Evolutionary conservation across 2,113 vertebrate genomes (phyloP).

Genomic region (Macrotis lagotis): DNA sequence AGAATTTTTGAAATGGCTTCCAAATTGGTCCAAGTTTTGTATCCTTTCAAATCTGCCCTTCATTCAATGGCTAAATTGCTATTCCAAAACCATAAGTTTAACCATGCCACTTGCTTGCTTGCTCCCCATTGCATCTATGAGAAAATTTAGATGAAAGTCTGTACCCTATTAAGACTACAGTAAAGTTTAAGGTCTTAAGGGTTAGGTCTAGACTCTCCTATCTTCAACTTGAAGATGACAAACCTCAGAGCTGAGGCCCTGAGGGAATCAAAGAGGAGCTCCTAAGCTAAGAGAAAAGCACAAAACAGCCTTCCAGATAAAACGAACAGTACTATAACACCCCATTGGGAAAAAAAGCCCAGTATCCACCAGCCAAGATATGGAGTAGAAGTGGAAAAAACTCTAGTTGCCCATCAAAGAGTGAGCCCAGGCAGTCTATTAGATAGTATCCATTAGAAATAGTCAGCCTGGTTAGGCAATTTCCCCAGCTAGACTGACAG

Average conservation of each 20-base stretch:
- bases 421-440: no score
- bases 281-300: not conserved
- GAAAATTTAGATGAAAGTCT: not conserved
- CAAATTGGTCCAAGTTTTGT: not conserved
- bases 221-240: not conserved
- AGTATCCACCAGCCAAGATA: not conserved
- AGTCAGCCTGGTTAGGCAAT: no score
- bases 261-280: not conserved
- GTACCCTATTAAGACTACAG: not conserved
- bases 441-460: no score
- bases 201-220: not conserved
- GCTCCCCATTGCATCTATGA: not conserved
- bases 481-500: no score
- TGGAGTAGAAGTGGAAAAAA: no score
- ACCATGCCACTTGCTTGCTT: not conserved
- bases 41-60: not conserved
- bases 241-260: not conserved
- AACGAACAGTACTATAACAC: not conserved
- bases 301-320: not conserved
- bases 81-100: not conserved
- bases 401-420: no score
- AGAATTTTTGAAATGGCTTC: not conserved
- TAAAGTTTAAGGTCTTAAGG: not conserved
- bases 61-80: not conserved
- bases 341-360: not conserved